Base-by-base conservation (phyloP, 2,888 invertebrate genomes). In the Lithophane ornitopus region DNA sequence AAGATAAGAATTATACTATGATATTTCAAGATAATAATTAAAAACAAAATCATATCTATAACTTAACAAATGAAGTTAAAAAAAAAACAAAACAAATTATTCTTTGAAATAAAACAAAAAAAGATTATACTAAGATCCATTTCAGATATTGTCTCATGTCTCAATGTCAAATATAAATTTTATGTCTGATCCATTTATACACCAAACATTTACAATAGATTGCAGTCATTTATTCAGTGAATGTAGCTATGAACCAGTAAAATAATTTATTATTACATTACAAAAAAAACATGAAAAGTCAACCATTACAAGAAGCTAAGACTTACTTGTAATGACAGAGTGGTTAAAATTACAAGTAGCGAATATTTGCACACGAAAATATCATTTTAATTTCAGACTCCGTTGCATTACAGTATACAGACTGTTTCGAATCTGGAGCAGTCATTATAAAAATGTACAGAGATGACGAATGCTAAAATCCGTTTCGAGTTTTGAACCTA, bases 321-420 rank as follows among this genome's bases (percentile, higher is more conserved):
- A 59, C 70, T 39, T 74, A 70, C 11, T 39, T 12, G 59, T 86
- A 88, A 87, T 84, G 65, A 81, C 46, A 81, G 14, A 77, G 63
- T 71, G 28, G 63, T 78, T 72, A 71, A 81, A 87, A 80, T 87
- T 52, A 85, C 68, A 78, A 56, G 68, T 75, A 74, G 69, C 52
- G 44, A 80, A 80, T 89, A 85, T 89, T 88, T 91, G 89, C 88
- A 89, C 84, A 87, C 86, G 87, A 89, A 90, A 93, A 92, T 91
- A 91, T 88, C 89, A 87, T 91, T 92, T 92, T 92, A 93, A 92
- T 93, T 89, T 87, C 78, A 85, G 86, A 89, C 89, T 85, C 78
- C 80, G 73, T 88, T 88, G 77, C 74, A 79, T 72, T 84, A 76
- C 52, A 28, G 56, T 62, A 72, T 78, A 68, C 56, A 74, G 58